phyloP scores from a whole-genome alignment of 2,113 vertebrate genomes.

The Lophura nycthemera region DNA sequence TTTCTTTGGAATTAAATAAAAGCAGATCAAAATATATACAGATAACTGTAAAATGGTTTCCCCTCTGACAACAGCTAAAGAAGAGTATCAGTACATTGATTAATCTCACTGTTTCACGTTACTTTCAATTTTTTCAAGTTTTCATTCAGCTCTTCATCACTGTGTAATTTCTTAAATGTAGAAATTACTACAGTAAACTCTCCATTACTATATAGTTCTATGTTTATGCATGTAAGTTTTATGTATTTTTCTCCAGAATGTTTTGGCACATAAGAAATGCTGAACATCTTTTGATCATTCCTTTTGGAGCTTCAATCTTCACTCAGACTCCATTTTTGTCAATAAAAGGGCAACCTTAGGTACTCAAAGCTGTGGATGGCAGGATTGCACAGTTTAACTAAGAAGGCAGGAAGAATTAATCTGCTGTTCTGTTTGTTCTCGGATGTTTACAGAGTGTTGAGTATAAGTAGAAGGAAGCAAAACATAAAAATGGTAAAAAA shows the following conservation, averaged over 20 bases:
- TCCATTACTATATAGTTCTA: neutral
- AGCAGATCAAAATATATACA: neutral
- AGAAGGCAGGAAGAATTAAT: neutral
- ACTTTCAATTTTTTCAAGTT: neutral
- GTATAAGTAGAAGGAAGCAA: neutral
- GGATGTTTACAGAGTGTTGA: neutral
- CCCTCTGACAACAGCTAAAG: neutral
- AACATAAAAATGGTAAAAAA: neutral
- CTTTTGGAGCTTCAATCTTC: neutral
- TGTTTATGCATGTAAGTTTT: neutral
- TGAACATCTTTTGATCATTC: neutral
- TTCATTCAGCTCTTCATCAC: accelerated
- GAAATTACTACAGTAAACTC: neutral
- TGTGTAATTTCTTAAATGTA: neutral
- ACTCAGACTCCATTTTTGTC: neutral
- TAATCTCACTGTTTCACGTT: neutral
- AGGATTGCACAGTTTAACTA: neutral
- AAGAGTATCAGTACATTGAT: neutral
- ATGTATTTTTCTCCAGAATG: neutral
- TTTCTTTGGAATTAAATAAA: neutral
- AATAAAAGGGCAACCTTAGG: neutral
- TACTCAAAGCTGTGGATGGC: neutral
- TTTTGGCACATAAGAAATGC: neutral
- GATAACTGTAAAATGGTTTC: neutral
- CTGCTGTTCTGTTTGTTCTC: neutral